Evolutionary conservation across 2,888 invertebrate species (phyloP).

Genomic region (Urechis unicinctus): DNA sequence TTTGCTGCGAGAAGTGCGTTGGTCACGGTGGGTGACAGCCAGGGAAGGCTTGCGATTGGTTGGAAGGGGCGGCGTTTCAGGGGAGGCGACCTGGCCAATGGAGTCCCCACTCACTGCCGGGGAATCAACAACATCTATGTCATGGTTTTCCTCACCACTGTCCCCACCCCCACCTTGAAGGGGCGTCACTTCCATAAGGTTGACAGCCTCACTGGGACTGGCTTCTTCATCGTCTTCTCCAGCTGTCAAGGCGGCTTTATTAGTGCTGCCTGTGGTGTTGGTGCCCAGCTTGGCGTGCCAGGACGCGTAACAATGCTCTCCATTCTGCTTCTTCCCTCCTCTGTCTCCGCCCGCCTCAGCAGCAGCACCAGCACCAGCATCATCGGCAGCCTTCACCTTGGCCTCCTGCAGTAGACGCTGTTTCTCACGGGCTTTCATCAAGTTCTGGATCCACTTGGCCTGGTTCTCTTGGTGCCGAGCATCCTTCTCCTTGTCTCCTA

Average conservation of each 20-base stretch:
- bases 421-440: not conserved
- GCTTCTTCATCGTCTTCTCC: too few relatives aligned
- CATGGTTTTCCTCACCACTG: too few relatives aligned
- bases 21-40: conserved; percentile 30
- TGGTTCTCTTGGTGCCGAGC: too few relatives aligned
- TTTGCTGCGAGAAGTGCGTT: conserved; percentile 15
- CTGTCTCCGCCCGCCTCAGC: conserved; percentile 1
- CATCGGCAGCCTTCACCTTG: not conserved
- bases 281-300: conserved; percentile 2
- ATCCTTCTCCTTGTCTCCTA: not conserved
- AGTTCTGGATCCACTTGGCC: not conserved
- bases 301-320: conserved; percentile 16
- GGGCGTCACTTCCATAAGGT: too few relatives aligned
- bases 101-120: too few relatives aligned
- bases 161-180: too few relatives aligned
- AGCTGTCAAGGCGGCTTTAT: not conserved
- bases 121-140: too few relatives aligned
- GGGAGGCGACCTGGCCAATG: too few relatives aligned
- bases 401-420: not conserved
- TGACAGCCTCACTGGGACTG: too few relatives aligned
- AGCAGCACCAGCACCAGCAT: not conserved
- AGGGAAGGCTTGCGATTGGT: conserved; percentile 9
- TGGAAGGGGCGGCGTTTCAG: too few relatives aligned
- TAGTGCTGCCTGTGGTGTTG: not conserved
- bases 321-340: conserved; percentile 6